Base-by-base conservation (phyloP, 2,888 invertebrate species). In the Iselma pallidipennis region DNA sequence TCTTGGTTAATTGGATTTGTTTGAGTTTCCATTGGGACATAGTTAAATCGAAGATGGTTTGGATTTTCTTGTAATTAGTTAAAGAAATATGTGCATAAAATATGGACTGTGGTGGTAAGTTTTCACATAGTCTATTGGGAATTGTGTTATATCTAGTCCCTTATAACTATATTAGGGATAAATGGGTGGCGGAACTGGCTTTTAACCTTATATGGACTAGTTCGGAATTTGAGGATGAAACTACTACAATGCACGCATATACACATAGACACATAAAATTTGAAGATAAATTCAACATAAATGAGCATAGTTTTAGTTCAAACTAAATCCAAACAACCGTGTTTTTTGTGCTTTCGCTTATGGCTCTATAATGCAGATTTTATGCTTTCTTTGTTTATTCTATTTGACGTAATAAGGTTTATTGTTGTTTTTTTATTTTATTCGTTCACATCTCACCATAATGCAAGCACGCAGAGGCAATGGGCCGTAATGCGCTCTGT, bases 111-210 rank as follows among this genome's bases (percentile, higher is more conserved):
- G 45, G 21, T 45, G 45, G 45, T 45, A 23, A 45, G 23, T 45
- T 45, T 23, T n/a, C 45, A 21, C 23, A 12, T 23, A 23, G 21
- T 45, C 45, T 10, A 21, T 45, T 45, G 21, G 45, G 45, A 45
- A 45, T 45, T 45, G 45, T 21, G 21, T n/a, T 45, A 42, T 42
- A 42, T 42, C 42, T 19, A 42, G 42, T 42, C 42, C 42, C 19
- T 19, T 42, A 42, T 23, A 51, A 51, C 51, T 51, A 26, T 51
- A 51, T 51, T 51, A 51, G 7, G 51, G 31, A 26, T 26, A 51
- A 26, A 31, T 42, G 26, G 51, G 10, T 12, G 25, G n/a, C 49
- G 49, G n/a, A 49, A 51, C 28, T 12, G 14, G 16, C 51, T 14
- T 31, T 28, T n/a, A 25, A 51, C n/a, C 29, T 26, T 49, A 2